These are phyloP conservation scores for Paradisaea rubra DNA, from an alignment of 2,113 vertebrate genomes.

Conservation along the genomic window DNA sequence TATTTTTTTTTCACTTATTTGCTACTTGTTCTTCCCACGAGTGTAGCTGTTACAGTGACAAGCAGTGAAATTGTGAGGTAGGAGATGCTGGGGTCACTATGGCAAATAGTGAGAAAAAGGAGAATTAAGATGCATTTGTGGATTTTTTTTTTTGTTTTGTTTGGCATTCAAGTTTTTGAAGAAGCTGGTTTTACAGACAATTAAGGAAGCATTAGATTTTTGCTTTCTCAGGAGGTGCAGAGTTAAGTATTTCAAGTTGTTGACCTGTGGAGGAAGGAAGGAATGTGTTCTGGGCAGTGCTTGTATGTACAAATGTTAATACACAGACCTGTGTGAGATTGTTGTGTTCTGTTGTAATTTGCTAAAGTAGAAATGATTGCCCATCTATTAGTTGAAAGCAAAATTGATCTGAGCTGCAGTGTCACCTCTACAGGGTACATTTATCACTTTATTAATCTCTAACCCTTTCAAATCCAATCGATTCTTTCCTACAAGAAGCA, in stretches of 20 bases:
- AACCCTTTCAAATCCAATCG: constrained; percentile 6
- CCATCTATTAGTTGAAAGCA: constrained; percentile 2
- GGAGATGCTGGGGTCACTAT: not conserved
- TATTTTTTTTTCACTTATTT: not conserved
- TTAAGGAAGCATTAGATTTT: not conserved
- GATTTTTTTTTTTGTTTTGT: not conserved
- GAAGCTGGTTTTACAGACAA: not conserved
- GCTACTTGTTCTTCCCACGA: not conserved
- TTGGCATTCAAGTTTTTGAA: not conserved
- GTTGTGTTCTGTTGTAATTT: not conserved
- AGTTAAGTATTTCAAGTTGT: not conserved
- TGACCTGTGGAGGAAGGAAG: not conserved
- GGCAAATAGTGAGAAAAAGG: not conserved
- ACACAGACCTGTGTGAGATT: not conserved
- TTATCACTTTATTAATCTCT: constrained; percentile 60
- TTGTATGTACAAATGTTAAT: not conserved
- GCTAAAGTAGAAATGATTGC: not conserved
- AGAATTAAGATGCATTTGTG: not conserved
- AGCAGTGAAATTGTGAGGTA: not conserved
- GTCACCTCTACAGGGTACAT: constrained; percentile 9
- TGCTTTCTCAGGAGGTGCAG: not conserved
- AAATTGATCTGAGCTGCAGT: constrained; percentile 40
- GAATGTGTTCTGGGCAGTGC: not conserved
- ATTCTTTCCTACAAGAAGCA: constrained; percentile 26
- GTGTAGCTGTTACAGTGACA: not conserved